A percentile compares a stretch with the other conserved stretches of the same genome.
Conservation (phyloP, 2,888 invertebrate genomes). For the Sturmia bella region DNA sequence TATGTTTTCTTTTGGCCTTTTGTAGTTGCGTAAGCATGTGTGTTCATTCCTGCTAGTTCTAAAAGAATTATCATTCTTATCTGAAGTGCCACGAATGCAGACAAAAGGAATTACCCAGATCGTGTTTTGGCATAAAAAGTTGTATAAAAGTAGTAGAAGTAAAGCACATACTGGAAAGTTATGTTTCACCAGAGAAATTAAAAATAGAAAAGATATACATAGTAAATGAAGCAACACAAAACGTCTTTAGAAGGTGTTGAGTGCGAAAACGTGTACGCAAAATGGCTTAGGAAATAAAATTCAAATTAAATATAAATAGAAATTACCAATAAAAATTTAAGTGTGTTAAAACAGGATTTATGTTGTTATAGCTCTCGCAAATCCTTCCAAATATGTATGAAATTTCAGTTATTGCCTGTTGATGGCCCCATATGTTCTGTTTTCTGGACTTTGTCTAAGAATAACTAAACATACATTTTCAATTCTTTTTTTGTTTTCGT, state of each 20-base stretch:
- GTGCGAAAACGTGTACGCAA: slow-evolving; percentile 17
- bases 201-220: not conserved
- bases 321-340: too few relatives aligned
- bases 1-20: not conserved
- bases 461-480: too few relatives aligned
- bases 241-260: not conserved
- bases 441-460: too few relatives aligned
- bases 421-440: too few relatives aligned
- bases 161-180: slow-evolving; percentile 2
- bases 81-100: slow-evolving; percentile 22
- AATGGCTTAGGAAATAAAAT: not conserved
- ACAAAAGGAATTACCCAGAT: slow-evolving; percentile 41
- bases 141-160: slow-evolving; percentile 16
- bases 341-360: too few relatives aligned
- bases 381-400: too few relatives aligned
- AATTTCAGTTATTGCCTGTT: too few relatives aligned
- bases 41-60: not conserved
- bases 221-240: not conserved
- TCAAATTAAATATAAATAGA: too few relatives aligned
- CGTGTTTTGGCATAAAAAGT: slow-evolving; percentile 59
- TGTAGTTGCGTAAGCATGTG: not conserved
- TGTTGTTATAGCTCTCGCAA: too few relatives aligned
- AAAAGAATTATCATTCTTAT: not conserved
- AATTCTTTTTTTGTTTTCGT: too few relatives aligned
- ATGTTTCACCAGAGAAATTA: slow-evolving; percentile 9